phyloP scores from a whole-genome alignment of 2,113 vertebrate genomes.

The Callospermophilus lateralis region DNA sequence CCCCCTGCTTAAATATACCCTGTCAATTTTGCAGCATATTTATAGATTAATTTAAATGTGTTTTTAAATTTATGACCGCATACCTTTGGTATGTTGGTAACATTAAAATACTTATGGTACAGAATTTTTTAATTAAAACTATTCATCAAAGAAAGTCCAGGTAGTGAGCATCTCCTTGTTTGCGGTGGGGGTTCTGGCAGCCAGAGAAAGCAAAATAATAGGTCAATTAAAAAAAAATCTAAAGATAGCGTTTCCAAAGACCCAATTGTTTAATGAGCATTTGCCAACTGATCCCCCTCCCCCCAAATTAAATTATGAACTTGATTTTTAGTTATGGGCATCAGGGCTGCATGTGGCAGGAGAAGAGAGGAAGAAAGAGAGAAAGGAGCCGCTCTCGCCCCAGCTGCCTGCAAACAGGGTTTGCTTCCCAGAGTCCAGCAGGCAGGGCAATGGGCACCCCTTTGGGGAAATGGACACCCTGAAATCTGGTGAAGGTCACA shows the following conservation, averaged over 20 bases:
- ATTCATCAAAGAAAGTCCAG: slow-evolving; percentile 92
- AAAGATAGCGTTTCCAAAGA: slow-evolving; percentile 89
- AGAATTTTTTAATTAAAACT: slow-evolving; percentile 95
- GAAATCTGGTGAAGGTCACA: fast-evolving
- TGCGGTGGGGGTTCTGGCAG: slow-evolving; percentile 90
- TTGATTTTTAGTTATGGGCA: slow-evolving; percentile 76
- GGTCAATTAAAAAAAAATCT: slow-evolving; percentile 90
- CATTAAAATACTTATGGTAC: slow-evolving; percentile 94
- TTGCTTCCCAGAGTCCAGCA: slow-evolving; percentile 56
- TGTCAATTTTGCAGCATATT: slow-evolving; percentile 91
- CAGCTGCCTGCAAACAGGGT: slow-evolving; percentile 39
- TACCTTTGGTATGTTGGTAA: slow-evolving; percentile 92
- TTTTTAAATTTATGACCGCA: slow-evolving; percentile 90
- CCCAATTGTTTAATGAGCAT: slow-evolving; percentile 82
- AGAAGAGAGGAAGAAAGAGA: slow-evolving; percentile 51
- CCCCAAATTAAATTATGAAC: slow-evolving; percentile 81
- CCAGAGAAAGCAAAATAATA: slow-evolving; percentile 90
- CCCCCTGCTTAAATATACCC: slow-evolving; percentile 87
- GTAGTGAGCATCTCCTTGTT: slow-evolving; percentile 90
- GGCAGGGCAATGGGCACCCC: fast-evolving
- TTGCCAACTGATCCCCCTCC: slow-evolving; percentile 78
- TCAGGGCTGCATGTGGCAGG: slow-evolving; percentile 71
- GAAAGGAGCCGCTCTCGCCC: slow-evolving; percentile 52
- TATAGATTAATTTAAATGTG: slow-evolving; percentile 92
- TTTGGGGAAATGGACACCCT: neutral